Evolutionary conservation across 1,140 invertebrate genomes (phyloP), one percentile per base, ranked within the genome.

Genomic region (Diploscapter pachys): DNA sequence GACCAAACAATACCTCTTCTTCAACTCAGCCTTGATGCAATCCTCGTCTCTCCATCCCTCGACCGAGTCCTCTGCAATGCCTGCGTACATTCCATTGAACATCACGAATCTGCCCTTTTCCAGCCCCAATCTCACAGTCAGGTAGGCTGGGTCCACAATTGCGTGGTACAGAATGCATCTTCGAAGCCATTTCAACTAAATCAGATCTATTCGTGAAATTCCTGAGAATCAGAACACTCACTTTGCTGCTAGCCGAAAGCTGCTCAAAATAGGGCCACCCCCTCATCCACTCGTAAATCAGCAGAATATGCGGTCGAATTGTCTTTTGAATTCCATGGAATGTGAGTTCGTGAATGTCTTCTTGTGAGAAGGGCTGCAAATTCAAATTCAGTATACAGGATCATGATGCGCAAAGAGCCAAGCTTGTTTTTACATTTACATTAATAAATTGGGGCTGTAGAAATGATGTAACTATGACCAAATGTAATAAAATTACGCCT

Each of bases 41-140:
- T 73, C 65, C 54, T 79, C 78, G 49, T 79, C 77, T 49, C 73
- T 52, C 78, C 78, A 79, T 66, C 78, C 78, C 4, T 77, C 78
- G 8, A 67, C 55, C 6, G 71, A 50, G 4, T 79, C 71, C 4
- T 57, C 57, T 9, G 62, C 59, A 50, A 80, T 79, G 3, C 72
- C 72, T 31, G 65, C 70, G 48, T 72, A 78, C 70, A 70, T 78
- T 53, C 78, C 75, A 52, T 79, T 79, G 71, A 75, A 75, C 75
- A 79, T 74, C 2, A 79, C 76, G 55, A 77, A 79, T 67, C 75
- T 77, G 53, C 78, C 66, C 4, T 75, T 31, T 31, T 31, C 76
- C 5, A 75, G 55, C 6, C 78, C 78, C 5, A 79, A 53, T 9
- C 71, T 9, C 48, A 67, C 53, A 31, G 78, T 80, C 31, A 79